phyloP scores from a whole-genome alignment of 2,797 vertebrate species.

The Galaxias olidus region DNA sequence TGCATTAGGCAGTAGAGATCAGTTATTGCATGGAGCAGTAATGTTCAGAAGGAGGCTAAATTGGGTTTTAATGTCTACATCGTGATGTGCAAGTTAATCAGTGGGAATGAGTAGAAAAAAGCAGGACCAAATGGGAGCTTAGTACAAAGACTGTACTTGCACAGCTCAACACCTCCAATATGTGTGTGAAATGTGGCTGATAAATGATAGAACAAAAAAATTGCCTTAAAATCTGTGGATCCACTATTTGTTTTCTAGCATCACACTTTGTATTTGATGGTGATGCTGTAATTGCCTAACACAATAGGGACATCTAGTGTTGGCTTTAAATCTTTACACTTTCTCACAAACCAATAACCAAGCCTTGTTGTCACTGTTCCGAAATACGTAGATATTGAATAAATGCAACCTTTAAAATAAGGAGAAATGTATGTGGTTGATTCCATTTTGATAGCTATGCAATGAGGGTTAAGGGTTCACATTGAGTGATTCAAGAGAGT shows the following conservation, averaged over 20 bases:
- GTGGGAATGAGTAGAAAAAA: no score
- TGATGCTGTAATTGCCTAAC: constrained; percentile 30
- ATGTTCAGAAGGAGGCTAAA: no score
- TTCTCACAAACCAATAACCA: not conserved
- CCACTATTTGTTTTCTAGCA: not conserved
- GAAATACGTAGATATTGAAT: no score
- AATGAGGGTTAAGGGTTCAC: constrained; percentile 47
- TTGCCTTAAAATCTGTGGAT: not conserved
- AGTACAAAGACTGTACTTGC: no score
- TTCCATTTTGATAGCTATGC: constrained; percentile 49
- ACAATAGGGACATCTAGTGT: constrained; percentile 75
- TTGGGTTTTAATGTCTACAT: no score
- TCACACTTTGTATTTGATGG: not conserved
- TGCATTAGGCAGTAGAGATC: no score
- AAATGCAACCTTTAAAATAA: constrained; percentile 26
- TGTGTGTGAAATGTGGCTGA: no score
- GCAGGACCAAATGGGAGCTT: no score
- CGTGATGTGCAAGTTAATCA: no score
- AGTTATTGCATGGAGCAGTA: no score
- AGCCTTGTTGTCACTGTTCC: no score
- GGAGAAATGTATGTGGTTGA: constrained; percentile 44
- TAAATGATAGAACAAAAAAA: not conserved
- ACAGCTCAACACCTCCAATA: no score
- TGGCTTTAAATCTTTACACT: constrained; percentile 27
- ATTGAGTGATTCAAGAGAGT: constrained; percentile 43